Evolutionary conservation across 1,140 invertebrate genomes (phyloP).

Genomic region (Drosophila ananassae): DNA sequence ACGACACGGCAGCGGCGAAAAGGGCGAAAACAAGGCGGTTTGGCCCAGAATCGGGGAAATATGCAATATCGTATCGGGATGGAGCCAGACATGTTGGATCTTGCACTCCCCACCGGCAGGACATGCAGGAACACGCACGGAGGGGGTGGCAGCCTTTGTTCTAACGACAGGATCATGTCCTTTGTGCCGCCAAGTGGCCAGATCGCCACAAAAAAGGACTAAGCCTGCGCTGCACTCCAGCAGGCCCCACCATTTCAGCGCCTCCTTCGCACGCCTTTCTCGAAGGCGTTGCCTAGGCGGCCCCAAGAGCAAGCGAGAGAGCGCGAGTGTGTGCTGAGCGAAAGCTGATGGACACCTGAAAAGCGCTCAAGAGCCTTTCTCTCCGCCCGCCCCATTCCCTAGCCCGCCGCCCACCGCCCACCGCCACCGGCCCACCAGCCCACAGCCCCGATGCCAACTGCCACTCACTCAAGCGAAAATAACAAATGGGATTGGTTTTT

Average conservation of each 20-base stretch:
- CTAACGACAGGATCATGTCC: constrained; percentile 63
- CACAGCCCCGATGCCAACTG: constrained; percentile 77
- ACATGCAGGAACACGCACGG: neutral
- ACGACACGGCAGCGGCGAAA: constrained; percentile 61
- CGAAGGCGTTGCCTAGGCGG: constrained; percentile 69
- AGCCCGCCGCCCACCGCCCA: neutral
- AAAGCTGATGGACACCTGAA: constrained; percentile 70
- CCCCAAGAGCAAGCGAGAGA: constrained; percentile 24
- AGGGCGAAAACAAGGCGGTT: constrained; percentile 18
- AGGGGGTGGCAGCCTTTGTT: constrained; percentile 29
- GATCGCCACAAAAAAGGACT: constrained; percentile 43
- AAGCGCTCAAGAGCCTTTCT: constrained; percentile 41
- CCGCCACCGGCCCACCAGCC: constrained; percentile 1
- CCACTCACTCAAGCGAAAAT: constrained; percentile 84
- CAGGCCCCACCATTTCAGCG: neutral
- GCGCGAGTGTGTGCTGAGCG: constrained; percentile 59
- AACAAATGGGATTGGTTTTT: constrained; percentile 84
- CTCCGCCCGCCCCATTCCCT: neutral
- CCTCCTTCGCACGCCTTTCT: constrained; percentile 21
- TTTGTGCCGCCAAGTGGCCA: constrained; percentile 65
- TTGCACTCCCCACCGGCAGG: too few species aligned
- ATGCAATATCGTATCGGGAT: too few species aligned
- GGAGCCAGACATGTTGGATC: too few species aligned
- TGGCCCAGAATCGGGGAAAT: neutral
- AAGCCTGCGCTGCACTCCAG: neutral